Conservation (phyloP, 2,797 vertebrate species). For the Petrocephalus sullivani region DNA sequence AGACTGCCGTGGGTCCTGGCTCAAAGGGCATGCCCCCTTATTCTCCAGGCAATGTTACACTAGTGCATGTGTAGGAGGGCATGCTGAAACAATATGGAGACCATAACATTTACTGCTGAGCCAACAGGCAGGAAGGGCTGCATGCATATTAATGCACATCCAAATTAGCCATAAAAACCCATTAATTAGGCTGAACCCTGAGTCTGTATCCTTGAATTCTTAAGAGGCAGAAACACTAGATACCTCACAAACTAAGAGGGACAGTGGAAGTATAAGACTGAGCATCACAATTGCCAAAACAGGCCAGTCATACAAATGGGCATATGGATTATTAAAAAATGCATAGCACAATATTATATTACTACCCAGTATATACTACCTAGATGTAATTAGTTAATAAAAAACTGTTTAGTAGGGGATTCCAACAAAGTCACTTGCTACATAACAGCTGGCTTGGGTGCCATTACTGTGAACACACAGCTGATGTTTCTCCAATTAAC, state of each 20-base stretch:
- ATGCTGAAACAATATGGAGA: neutral
- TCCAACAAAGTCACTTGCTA: conserved; percentile 33
- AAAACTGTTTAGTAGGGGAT: conserved; percentile 48
- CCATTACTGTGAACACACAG: conserved; percentile 41
- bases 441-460: conserved; percentile 53
- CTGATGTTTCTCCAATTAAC: conserved; percentile 60
- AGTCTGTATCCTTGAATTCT: conserved; percentile 35
- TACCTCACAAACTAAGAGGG: conserved; percentile 23
- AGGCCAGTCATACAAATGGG: conserved; percentile 29
- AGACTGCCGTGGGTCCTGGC: neutral
- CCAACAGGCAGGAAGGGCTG: neutral
- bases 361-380: conserved; percentile 32
- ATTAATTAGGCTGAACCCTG: conserved; percentile 26
- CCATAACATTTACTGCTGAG: conserved; percentile 9
- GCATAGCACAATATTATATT: conserved; percentile 39
- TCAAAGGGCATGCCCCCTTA: neutral
- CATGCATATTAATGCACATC: conserved; percentile 9
- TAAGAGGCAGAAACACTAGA: conserved; percentile 29
- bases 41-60: neutral
- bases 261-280: conserved; percentile 31
- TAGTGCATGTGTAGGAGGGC: neutral
- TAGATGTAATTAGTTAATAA: conserved; percentile 51
- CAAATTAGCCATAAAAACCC: conserved; percentile 14
- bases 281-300: conserved; percentile 41
- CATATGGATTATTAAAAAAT: conserved; percentile 28